Evolutionary conservation across 23 tunicate species (phyloP), one percentile per base, ranked within the genome.

Genomic region (Ascidia mentula): DNA sequence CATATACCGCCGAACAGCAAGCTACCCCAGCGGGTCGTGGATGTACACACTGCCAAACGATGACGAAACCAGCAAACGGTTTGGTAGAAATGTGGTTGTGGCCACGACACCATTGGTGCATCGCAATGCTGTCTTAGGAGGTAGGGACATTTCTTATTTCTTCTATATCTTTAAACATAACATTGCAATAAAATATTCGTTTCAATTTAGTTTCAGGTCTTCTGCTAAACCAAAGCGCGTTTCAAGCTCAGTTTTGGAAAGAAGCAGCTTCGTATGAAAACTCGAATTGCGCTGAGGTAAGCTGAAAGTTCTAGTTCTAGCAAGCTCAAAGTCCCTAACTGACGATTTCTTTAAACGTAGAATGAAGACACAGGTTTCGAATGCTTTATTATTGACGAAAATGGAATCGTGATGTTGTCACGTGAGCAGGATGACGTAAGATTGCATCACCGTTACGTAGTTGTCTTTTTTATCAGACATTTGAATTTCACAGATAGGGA

Each of bases 1-100:
- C 30, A 85, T 89, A 59, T 89, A 89, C 72, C 81, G 85, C 7
- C 95, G 95, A 36, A 59, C 95, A 6, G 95, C 70, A 0, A 76
- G 77, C 46, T 79, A 78, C 46, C 82, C 88, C 3, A 39, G 45
- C 0, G 78, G 74, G 18, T 61, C 34, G 0, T 89, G 88, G 85
- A 28, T 89, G 17, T 83, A 83, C 42, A 30, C 81, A 8, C 36
- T 83, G 6, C 77, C 79, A 39, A 18, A 59, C 4, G 36, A 53
- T 9, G 45, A 45, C 18, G 26, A 31, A 13, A 45, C 13, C 40
- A 45, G 32, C 33, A 7, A 32, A 37, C 34, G 73, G 73, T 34
- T 33, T 71, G 34, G 34, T 34, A 75, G 60, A 32, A 72, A 72
- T 6, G 75, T 46, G 0, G 34, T 89, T 8, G 39, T 89, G 1